Evolutionary conservation across 35 echinoderm and acorn worm genomes (phyloP).

Genomic region (Heliocidaris erythrogramma): DNA sequence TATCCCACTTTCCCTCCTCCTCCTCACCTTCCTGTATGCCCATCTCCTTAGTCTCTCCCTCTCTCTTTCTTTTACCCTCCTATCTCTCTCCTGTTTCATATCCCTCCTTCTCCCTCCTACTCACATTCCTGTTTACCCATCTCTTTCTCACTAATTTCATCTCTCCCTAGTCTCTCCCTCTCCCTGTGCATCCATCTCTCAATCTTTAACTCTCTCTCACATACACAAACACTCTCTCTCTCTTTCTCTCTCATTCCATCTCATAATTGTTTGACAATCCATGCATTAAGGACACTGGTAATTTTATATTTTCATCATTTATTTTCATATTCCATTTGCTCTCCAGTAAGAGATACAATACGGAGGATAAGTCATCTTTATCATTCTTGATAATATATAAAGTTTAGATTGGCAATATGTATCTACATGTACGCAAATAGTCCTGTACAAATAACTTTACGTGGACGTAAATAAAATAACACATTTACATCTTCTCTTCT

Average conservation of each 20-base stretch:
- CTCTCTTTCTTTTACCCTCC: no score
- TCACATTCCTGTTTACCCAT: no score
- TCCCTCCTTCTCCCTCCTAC: no score
- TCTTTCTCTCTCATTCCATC: not conserved
- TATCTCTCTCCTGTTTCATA: no score
- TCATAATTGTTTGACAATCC: not conserved
- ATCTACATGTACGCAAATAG: conserved; percentile 4
- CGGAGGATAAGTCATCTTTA: conserved; percentile 17
- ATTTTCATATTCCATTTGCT: conserved; percentile 19
- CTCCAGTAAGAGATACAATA: conserved; percentile 18
- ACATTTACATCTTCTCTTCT: not conserved
- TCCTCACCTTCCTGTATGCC: no score
- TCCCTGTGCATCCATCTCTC: no score
- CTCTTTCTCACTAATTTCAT: no score
- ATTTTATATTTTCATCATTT: not conserved
- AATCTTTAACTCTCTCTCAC: no score
- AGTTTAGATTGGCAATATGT: conserved; percentile 34
- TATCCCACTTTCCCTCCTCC: no score
- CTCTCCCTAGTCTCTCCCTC: no score
- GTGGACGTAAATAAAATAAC: not conserved
- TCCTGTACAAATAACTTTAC: conserved; percentile 32
- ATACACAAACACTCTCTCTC: not conserved
- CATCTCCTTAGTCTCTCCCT: no score
- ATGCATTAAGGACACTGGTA: not conserved
- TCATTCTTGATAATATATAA: conserved; percentile 30